phyloP scores from a whole-genome alignment of 2,888 invertebrate species.

The Platycheirus albimanus region DNA sequence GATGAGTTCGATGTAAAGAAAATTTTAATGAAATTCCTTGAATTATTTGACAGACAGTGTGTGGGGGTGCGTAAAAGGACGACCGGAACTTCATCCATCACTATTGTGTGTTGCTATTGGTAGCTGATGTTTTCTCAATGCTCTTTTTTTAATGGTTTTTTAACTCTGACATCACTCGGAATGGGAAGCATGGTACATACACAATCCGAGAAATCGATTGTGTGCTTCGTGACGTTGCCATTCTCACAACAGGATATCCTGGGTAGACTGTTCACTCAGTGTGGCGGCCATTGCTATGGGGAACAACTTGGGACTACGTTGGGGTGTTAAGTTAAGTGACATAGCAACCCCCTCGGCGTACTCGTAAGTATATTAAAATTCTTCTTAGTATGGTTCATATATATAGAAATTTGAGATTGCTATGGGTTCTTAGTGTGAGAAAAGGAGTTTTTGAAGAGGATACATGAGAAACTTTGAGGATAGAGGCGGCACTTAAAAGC shows the following conservation, averaged over 20 bases:
- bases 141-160: constrained; percentile 37
- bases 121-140: constrained; percentile 47
- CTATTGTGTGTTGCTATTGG: constrained; percentile 35
- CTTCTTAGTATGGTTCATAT: no score
- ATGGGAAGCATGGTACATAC: constrained; percentile 28
- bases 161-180: constrained; percentile 44
- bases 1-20: constrained; percentile 46
- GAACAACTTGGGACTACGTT: not conserved
- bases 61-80: constrained; percentile 34
- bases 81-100: constrained; percentile 60
- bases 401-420: no score
- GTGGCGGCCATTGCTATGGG: constrained; percentile 15
- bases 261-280: not conserved
- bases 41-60: constrained; percentile 37
- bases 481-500: no score
- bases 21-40: constrained; percentile 68
- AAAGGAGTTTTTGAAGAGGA: no score
- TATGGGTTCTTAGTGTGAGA: no score
- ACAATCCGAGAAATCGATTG: constrained; percentile 30
- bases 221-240: not conserved
- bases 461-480: no score
- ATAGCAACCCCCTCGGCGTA: constrained; percentile 27
- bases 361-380: no score
- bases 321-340: constrained; percentile 27
- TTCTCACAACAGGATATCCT: constrained; percentile 54